Evolutionary conservation across 2,888 invertebrate genomes (phyloP).

Genomic region (Malthinus flaveolus): DNA sequence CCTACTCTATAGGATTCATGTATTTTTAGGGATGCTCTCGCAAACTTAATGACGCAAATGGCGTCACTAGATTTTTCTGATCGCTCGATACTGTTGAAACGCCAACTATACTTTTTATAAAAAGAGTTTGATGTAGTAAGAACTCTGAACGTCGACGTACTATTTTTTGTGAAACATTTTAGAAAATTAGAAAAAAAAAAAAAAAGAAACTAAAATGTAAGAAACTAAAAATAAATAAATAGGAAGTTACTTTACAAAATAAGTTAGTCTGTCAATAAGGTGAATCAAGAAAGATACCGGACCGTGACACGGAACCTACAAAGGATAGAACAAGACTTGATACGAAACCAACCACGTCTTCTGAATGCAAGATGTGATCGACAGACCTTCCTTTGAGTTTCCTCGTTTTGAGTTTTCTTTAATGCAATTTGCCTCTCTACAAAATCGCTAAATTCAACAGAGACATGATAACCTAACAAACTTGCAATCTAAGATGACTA

Average conservation of each 20-base stretch:
- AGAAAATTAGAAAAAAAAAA: no score
- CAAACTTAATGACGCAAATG: no score
- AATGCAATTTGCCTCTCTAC: slow-evolving; percentile 43
- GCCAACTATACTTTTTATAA: no score
- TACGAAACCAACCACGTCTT: slow-evolving; percentile 45
- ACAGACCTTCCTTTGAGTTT: slow-evolving; percentile 45
- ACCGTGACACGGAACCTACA: slow-evolving; percentile 45
- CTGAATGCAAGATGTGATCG: slow-evolving; percentile 50
- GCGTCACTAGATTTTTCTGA: no score
- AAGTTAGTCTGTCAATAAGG: slow-evolving; percentile 49
- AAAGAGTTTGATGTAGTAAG: no score
- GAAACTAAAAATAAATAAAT: slow-evolving; percentile 32
- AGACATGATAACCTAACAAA: slow-evolving; percentile 8
- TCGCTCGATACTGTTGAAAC: no score
- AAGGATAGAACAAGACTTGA: slow-evolving; percentile 43
- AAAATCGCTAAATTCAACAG: slow-evolving; percentile 18
- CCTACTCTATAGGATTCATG: no score
- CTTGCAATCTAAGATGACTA: neutral
- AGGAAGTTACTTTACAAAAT: slow-evolving; percentile 41
- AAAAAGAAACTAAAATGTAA: neutral
- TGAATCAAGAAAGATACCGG: slow-evolving; percentile 45
- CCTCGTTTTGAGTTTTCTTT: slow-evolving; percentile 45
- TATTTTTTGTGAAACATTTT: no score
- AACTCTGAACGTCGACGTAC: no score
- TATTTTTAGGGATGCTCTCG: no score